These are phyloP conservation scores for Orthosia gothica DNA, from an alignment of 2,888 invertebrate genomes.

Conservation along the genomic window DNA sequence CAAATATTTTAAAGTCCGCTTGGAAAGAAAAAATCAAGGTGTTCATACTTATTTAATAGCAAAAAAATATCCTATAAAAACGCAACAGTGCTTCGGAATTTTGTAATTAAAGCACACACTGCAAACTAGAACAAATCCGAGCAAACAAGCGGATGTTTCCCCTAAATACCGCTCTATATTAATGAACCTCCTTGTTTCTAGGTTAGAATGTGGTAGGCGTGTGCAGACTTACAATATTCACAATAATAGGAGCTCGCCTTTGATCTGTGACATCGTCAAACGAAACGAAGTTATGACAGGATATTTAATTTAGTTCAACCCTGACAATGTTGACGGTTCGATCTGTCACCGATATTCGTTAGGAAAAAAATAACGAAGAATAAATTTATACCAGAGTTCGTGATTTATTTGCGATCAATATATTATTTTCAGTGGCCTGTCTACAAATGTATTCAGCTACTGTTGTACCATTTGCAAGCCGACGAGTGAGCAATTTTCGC, in stretches of 20 bases:
- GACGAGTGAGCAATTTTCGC: slow-evolving; percentile 42
- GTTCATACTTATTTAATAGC: neutral
- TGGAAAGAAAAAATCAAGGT: neutral
- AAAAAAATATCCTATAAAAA: slow-evolving; percentile 7
- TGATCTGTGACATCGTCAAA: slow-evolving; percentile 63
- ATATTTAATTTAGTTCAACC: slow-evolving; percentile 65
- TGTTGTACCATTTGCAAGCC: slow-evolving; percentile 46
- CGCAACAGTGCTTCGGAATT: slow-evolving; percentile 4
- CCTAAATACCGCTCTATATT: slow-evolving; percentile 58
- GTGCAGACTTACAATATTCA: slow-evolving; percentile 58
- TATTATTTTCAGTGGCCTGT: slow-evolving; percentile 43
- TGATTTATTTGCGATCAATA: slow-evolving; percentile 54
- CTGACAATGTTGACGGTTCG: slow-evolving; percentile 57
- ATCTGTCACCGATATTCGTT: slow-evolving; percentile 51
- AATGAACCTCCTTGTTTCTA: slow-evolving; percentile 60
- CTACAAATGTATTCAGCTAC: slow-evolving; percentile 42
- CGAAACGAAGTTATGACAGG: slow-evolving; percentile 67
- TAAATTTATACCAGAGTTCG: slow-evolving; percentile 15
- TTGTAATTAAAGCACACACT: slow-evolving; percentile 42
- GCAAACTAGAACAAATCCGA: slow-evolving; percentile 45
- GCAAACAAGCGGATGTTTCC: slow-evolving; percentile 50
- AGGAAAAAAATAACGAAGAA: slow-evolving; percentile 44
- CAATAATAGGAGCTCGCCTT: slow-evolving; percentile 62
- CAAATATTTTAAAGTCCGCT: neutral
- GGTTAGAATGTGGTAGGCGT: slow-evolving; percentile 54